Evolutionary conservation across 2,888 invertebrate species (phyloP).

Genomic region (Dilophus febrilis): DNA sequence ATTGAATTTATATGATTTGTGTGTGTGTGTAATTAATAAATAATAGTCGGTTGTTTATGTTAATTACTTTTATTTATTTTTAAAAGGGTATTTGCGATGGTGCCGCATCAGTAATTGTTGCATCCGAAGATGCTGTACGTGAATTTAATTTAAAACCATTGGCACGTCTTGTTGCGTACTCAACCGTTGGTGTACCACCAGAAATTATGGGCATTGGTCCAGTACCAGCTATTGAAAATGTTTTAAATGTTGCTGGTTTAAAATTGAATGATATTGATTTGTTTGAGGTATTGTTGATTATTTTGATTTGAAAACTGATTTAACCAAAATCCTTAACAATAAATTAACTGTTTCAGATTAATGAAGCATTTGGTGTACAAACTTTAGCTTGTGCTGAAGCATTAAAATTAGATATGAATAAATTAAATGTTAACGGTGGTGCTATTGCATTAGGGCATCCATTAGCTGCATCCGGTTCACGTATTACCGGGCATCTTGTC

Average conservation of each 20-base stretch:
- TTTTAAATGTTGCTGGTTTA: slow-evolving; percentile 63
- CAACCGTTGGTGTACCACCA: slow-evolving; percentile 90
- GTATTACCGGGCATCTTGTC: slow-evolving; percentile 80
- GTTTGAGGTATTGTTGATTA: slow-evolving; percentile 51
- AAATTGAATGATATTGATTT: slow-evolving; percentile 77
- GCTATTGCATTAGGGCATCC: slow-evolving; percentile 97
- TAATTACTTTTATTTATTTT: slow-evolving; percentile 9
- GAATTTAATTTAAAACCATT: slow-evolving; percentile 68
- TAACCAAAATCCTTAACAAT: not conserved
- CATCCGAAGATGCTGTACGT: slow-evolving; percentile 78
- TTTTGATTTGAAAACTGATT: not conserved
- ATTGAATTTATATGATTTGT: slow-evolving; percentile 3
- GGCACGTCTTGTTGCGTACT: slow-evolving; percentile 80
- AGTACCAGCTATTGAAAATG: slow-evolving; percentile 76
- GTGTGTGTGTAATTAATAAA: slow-evolving; percentile 4
- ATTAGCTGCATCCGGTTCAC: slow-evolving; percentile 81
- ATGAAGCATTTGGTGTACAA: slow-evolving; percentile 96
- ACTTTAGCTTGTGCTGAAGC: slow-evolving; percentile 83
- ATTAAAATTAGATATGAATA: slow-evolving; percentile 66
- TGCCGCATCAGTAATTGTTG: slow-evolving; percentile 82
- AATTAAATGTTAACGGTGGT: slow-evolving; percentile 88
- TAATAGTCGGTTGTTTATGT: slow-evolving; percentile 6
- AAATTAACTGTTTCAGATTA: slow-evolving; percentile 47
- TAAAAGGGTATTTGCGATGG: slow-evolving; percentile 91
- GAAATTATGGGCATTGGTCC: slow-evolving; percentile 97